These are phyloP conservation scores for Pangasius djambal DNA, from an alignment of 2,797 vertebrate genomes.

Conservation along the genomic window DNA sequence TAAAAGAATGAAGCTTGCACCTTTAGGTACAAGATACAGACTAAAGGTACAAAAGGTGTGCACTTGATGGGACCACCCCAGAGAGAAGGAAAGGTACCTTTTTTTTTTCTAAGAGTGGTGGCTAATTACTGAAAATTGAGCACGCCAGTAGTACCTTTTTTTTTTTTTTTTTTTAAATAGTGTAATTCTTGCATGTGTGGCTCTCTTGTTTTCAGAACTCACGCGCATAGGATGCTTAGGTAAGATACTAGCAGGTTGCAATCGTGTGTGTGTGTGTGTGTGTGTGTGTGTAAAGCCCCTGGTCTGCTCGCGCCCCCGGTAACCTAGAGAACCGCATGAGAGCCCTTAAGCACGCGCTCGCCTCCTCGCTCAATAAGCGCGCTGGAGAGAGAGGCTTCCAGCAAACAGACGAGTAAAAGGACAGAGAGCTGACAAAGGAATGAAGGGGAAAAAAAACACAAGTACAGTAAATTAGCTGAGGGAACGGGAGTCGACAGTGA, in stretches of 20 bases:
- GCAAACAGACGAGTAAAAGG: conserved; percentile 75
- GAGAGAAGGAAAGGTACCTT: not conserved
- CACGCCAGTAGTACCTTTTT: not conserved
- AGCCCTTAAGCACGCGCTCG: conserved; percentile 86
- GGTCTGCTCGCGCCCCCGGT: conserved; percentile 73
- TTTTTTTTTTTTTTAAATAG: not conserved
- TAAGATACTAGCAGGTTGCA: not conserved
- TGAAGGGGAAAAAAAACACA: conserved; percentile 63
- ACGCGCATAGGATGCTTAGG: not conserved
- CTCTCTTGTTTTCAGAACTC: not conserved
- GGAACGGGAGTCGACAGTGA: conserved; percentile 41
- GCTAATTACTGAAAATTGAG: not conserved
- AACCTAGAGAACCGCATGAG: conserved; percentile 89
- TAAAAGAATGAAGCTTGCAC: not conserved
- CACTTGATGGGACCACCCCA: not conserved
- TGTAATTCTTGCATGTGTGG: not conserved
- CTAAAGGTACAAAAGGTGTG: not conserved
- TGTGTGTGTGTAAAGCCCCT: conserved; percentile 35
- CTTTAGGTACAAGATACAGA: not conserved
- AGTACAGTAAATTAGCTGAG: conserved; percentile 85
- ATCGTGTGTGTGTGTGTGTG: conserved; percentile 11
- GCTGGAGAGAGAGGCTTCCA: conserved; percentile 77
- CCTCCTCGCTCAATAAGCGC: conserved; percentile 76
- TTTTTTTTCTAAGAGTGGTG: not conserved
- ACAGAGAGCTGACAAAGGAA: conserved; percentile 72